Base-by-base conservation (phyloP, 1,140 invertebrate species). In the Panagrolaimus sp. region DNA sequence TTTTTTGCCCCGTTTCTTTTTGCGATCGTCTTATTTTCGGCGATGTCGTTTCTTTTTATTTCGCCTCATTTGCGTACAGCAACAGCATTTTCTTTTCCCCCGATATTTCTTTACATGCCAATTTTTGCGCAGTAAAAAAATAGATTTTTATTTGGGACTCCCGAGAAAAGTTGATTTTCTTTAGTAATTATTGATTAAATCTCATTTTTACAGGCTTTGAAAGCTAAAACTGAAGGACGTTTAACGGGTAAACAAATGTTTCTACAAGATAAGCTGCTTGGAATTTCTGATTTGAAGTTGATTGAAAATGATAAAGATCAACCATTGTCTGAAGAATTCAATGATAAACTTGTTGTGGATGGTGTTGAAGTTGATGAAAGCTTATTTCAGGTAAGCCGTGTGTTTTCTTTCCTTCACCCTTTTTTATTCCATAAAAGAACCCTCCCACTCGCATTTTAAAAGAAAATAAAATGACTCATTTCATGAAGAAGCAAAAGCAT, bases 351-450 rank as follows among this genome's bases (percentile, higher is more conserved):
- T 12, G 68, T 68, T 68, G 24, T 47, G 2, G 58, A 75, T 43
- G 75, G 69, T 55, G 71, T 76, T 15, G 74, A 79, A 38, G 74
- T 79, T 17, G 75, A 79, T 67, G 77, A 78, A 63, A 68, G 65
- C 14, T 45, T 75, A n/a, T 77, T 78, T 65, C 70, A 74, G 67
- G 69, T 71, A 67, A 63, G 66, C 64, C 71, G n/a, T n/a, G n/a
- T n/a, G 17, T 17, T 26, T 38, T 43, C 44, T 71, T 63, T 43
- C 17, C 14, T 47, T 24, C 17, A 8, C 43, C 63, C 10, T 43
- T n/a, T n/a, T n/a, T n/a, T n/a, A n/a, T n/a, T n/a, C n/a, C n/a
- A n/a, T 4, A 46, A 44, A 67, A n/a, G n/a, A n/a, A n/a, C 45
- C 26, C 12, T 52, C 66, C 32, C 52, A n/a, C 28, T 17, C 47